phyloP scores from a whole-genome alignment of 2,888 invertebrate species.

The Chirona hameri region DNA sequence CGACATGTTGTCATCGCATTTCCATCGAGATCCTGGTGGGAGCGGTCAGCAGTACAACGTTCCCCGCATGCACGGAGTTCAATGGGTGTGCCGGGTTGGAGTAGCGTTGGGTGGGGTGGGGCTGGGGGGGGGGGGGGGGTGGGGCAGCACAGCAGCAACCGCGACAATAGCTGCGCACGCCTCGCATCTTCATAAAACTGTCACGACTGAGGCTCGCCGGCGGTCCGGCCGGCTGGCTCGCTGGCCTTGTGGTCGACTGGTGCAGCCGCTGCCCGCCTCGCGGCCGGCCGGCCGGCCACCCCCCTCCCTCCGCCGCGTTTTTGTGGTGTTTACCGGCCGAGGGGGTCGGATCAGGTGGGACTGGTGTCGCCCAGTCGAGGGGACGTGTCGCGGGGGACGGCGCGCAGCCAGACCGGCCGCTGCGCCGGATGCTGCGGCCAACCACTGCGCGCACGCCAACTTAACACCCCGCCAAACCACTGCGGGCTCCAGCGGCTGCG shows the following conservation, averaged over 20 bases:
- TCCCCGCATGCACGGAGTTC: too few relatives aligned
- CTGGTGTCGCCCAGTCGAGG: background rate
- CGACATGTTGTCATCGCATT: too few relatives aligned
- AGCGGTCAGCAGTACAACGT: too few relatives aligned
- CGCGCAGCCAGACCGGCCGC: background rate
- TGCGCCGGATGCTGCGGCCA: background rate
- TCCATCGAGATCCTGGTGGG: too few relatives aligned
- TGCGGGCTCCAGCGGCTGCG: too few relatives aligned
- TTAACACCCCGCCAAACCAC: background rate
- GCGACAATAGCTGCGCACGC: background rate
- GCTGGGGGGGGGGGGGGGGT: background rate
- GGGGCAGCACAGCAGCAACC: background rate
- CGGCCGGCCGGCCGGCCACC: too few relatives aligned
- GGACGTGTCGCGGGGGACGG: background rate
- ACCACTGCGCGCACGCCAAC: background rate
- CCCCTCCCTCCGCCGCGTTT: background rate
- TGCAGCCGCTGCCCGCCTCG: too few relatives aligned
- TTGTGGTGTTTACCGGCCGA: background rate
- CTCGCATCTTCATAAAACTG: slow-evolving; percentile 9
- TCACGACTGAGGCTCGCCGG: background rate
- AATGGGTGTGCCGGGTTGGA: too few relatives aligned
- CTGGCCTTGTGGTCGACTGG: background rate
- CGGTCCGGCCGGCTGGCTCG: background rate
- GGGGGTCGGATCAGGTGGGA: background rate
- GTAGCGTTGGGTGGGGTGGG: background rate